Conservation (phyloP, 2,888 invertebrate species). For the Sepioteuthis lessoniana region DNA sequence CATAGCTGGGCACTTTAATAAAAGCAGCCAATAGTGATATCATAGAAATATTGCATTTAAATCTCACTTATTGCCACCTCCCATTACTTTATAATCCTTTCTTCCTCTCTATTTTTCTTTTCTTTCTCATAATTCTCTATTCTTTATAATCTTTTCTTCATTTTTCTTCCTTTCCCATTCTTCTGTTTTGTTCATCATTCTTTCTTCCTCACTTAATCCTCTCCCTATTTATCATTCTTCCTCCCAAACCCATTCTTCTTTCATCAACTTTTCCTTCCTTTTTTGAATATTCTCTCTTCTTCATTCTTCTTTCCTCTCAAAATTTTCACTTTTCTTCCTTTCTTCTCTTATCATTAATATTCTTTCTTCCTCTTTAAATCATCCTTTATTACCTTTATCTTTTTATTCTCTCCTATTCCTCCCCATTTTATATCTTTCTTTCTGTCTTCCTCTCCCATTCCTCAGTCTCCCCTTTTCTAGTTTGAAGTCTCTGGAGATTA, state of each 20-base stretch:
- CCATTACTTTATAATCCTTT: not conserved
- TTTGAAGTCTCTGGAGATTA: too few species aligned
- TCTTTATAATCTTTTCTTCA: not conserved
- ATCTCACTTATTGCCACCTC: not conserved
- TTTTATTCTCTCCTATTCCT: too few species aligned
- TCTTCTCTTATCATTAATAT: not conserved
- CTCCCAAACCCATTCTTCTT: too few species aligned
- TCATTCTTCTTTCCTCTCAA: too few species aligned
- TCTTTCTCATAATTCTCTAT: not conserved
- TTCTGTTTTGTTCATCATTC: not conserved
- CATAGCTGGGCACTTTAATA: not conserved
- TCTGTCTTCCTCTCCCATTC: too few species aligned
- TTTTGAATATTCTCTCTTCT: too few species aligned
- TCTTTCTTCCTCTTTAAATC: not conserved
- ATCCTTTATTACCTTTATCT: not conserved
- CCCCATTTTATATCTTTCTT: too few species aligned
- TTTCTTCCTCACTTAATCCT: too few species aligned
- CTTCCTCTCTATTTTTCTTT: not conserved
- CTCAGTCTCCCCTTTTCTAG: too few species aligned
- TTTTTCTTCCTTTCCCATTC: not conserved
- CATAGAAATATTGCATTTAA: not conserved
- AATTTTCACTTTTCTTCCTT: not conserved
- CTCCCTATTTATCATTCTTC: too few species aligned
- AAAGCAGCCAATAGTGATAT: not conserved
- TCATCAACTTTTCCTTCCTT: not conserved